Conservation (phyloP, 2,888 invertebrate species). For the Ganaspis brasiliensis region DNA sequence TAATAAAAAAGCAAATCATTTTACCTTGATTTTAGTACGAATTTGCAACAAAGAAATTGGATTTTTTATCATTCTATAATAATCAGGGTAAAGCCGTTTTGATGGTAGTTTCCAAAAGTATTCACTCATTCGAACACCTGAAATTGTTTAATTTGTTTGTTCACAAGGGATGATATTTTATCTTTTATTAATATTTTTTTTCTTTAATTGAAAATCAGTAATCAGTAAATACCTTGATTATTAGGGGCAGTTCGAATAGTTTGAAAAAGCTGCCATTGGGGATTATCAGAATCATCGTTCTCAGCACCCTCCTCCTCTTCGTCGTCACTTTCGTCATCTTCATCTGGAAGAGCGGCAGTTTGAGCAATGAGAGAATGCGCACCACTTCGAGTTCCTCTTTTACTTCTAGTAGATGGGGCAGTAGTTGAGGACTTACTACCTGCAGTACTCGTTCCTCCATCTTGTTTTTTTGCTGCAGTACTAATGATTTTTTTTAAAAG, state of each 20-base stretch:
- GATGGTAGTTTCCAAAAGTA: conserved; percentile 97
- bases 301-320: conserved; percentile 84
- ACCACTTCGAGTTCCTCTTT: conserved; percentile 75
- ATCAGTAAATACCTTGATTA: conserved; percentile 77
- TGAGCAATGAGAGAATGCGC: conserved; percentile 83
- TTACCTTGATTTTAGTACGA: conserved; percentile 87
- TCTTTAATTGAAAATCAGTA: not conserved
- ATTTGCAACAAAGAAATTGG: conserved; percentile 97
- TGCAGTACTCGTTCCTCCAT: conserved; percentile 66
- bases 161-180: too few species aligned
- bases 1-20: conserved; percentile 2
- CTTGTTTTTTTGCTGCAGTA: conserved; percentile 77
- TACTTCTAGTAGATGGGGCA: conserved; percentile 77
- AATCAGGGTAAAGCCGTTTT: conserved; percentile 95
- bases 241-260: conserved; percentile 87
- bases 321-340: conserved; percentile 84
- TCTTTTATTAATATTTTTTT: conserved; percentile 2
- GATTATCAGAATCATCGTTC: conserved; percentile 84
- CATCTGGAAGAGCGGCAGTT: conserved; percentile 84
- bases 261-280: conserved; percentile 95
- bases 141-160: conserved; percentile 1
- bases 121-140: conserved; percentile 92
- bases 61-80: conserved; percentile 97
- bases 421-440: conserved; percentile 70
- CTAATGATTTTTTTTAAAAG: conserved; percentile 89